Base-by-base conservation (phyloP, 2,797 vertebrate genomes). In the Emydoidea blandingii region DNA sequence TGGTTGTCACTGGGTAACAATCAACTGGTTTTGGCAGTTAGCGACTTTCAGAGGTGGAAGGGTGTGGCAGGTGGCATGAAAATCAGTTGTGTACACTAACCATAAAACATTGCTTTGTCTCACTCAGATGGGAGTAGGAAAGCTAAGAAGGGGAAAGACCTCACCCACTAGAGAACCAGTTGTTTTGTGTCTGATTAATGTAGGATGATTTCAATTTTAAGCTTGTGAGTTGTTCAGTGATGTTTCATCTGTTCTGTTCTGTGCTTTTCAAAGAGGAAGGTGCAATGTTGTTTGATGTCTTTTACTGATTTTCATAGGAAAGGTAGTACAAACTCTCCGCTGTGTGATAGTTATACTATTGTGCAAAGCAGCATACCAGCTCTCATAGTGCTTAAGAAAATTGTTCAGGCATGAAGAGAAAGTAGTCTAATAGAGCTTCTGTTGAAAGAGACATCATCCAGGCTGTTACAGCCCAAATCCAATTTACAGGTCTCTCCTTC, bases 11-110 rank as follows among this genome's bases (percentile, higher is more conserved):
- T 78, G 68, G 54, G 80, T 27, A 31, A 59, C 78, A 31, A 0
- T 86, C 1, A 5, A 34, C 84, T 47, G 92, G 87, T 91, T 90
- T 59, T 2, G 87, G 92, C 23, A 9, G 53, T 34, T 15, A 80
- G 91, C 76, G 56, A 65, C 62, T n/a, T 1, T 84, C 1, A 5
- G 14, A 49, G 37, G 4, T 54, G 56, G 21, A 29, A 37, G 68
- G n/a, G 74, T 54, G 76, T 0, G 87, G 83, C 79, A 2, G 89
- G 6, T 18, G 16, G 62, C 62, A 19, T 8, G 12, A 12, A 52
- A 89, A 11, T 34, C 1, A 0, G 59, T 0, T 78, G 1, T 10
- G 2, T 1, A 0, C 44, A 25, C 5, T 83, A 23, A n/a, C 62
- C 19, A 9, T 9, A 3, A 56, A 86, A 6, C 1, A 4, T 49